Percentiles rank a stretch among this genome's conserved stretches.
These are phyloP conservation scores for Yasuhikotakia modesta DNA, from an alignment of 2,797 vertebrate genomes.

Conservation along the genomic window DNA sequence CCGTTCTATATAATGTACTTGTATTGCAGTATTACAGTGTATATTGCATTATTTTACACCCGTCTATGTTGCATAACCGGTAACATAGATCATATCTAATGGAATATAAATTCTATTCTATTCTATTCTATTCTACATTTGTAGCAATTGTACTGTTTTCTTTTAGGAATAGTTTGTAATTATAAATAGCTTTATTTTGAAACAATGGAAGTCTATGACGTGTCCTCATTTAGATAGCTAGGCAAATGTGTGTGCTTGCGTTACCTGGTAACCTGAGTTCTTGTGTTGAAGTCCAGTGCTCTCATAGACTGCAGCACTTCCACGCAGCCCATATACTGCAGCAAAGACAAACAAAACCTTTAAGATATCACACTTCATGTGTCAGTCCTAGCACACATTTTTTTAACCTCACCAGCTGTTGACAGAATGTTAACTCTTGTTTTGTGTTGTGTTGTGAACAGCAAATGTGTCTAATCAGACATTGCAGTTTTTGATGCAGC, in stretches of 20 bases:
- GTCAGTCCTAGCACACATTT: not conserved
- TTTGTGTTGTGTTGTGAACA: slow-evolving; percentile 12
- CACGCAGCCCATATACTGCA: slow-evolving; percentile 97
- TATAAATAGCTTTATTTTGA: no score
- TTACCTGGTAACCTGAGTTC: slow-evolving; percentile 98
- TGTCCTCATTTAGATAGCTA: not conserved
- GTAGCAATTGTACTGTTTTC: not conserved
- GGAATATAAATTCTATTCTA: not conserved
- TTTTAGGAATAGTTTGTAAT: not conserved
- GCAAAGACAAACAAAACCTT: slow-evolving; percentile 46
- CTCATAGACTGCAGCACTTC: slow-evolving; percentile 98
- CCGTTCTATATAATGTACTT: no score
- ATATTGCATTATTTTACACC: not conserved
- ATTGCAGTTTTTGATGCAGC: slow-evolving; percentile 30
- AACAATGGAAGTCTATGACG: not conserved
- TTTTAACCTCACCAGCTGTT: not conserved
- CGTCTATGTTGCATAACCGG: not conserved
- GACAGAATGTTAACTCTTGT: not conserved
- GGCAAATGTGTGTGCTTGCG: slow-evolving; percentile 27
- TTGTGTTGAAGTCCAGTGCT: slow-evolving; percentile 94
- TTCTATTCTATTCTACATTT: not conserved
- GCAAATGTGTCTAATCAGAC: slow-evolving; percentile 11
- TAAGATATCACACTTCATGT: slow-evolving; percentile 38
- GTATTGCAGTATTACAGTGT: not conserved
- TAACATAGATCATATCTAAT: not conserved